Percentiles rank a stretch among this genome's conserved stretches.
phyloP scores from a whole-genome alignment of 2,888 invertebrate genomes.

The Cyrtodaria siliqua region DNA sequence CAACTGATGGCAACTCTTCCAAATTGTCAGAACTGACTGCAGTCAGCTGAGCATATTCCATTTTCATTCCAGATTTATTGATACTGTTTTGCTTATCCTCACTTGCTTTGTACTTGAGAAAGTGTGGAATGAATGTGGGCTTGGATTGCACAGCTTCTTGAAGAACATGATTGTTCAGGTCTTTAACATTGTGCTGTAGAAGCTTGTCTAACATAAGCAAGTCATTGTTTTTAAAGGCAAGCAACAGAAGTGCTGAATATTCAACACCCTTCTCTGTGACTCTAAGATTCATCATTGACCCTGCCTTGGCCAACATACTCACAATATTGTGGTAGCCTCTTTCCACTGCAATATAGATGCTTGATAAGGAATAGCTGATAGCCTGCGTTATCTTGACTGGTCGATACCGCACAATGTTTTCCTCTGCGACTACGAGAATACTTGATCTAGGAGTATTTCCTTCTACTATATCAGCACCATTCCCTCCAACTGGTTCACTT shows the following conservation, averaged over 20 bases:
- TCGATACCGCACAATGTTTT: constrained; percentile 4
- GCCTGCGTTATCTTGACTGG: constrained; percentile 11
- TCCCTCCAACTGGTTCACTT: background rate
- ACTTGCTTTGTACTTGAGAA: constrained; percentile 93
- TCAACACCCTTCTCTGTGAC: constrained; percentile 86
- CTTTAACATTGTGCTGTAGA: constrained; percentile 93
- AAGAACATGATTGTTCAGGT: constrained; percentile 92
- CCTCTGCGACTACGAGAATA: background rate
- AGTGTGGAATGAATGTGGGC: constrained; percentile 89
- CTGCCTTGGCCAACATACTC: constrained; percentile 91
- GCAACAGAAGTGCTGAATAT: constrained; percentile 87
- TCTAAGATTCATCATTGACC: constrained; percentile 92
- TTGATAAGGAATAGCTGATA: constrained; percentile 59
- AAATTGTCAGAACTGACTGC: constrained; percentile 83
- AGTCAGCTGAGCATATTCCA: constrained; percentile 88
- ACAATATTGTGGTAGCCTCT: constrained; percentile 89
- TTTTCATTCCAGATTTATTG: constrained; percentile 94
- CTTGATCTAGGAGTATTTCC: background rate
- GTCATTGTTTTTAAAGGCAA: constrained; percentile 91
- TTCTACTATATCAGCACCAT: constrained; percentile 2
- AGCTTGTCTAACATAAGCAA: constrained; percentile 92
- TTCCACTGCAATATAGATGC: constrained; percentile 80
- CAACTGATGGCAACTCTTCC: constrained; percentile 69
- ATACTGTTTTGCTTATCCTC: constrained; percentile 95
- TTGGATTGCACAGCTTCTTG: constrained; percentile 87